A percentile compares a stretch with the other conserved stretches of the same genome.
phyloP scores from a whole-genome alignment of 2,888 invertebrate genomes.

The Augochlorella aurata region DNA sequence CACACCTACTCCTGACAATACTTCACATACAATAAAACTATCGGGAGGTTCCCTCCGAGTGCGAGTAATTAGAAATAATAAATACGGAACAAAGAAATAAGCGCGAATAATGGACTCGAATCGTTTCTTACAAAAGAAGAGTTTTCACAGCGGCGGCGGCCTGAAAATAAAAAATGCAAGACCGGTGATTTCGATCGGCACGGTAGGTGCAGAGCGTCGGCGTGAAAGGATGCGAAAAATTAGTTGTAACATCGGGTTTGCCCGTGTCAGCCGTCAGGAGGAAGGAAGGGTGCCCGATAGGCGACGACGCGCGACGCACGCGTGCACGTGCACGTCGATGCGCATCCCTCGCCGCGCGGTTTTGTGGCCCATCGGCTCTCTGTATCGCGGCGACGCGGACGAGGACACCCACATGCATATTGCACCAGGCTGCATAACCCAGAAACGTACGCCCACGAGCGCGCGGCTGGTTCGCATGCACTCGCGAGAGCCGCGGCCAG shows the following conservation, averaged over 20 bases:
- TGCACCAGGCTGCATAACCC: conserved; percentile 48
- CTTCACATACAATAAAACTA: too few relatives aligned
- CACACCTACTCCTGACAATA: too few relatives aligned
- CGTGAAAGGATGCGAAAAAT: neutral
- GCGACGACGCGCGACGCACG: conserved; percentile 7
- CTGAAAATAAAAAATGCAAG: too few relatives aligned
- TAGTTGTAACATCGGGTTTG: conserved; percentile 1
- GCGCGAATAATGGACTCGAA: too few relatives aligned
- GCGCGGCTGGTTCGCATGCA: conserved; percentile 17
- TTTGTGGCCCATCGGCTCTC: conserved; percentile 3
- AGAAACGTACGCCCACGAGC: conserved; percentile 45
- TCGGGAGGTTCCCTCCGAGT: too few relatives aligned
- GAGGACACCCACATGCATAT: conserved; percentile 40
- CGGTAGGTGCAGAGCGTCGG: too few relatives aligned
- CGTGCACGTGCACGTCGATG: conserved; percentile 38
- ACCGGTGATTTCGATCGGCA: too few relatives aligned
- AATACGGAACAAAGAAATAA: too few relatives aligned
- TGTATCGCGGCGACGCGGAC: neutral
- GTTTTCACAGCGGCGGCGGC: too few relatives aligned
- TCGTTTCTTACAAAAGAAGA: too few relatives aligned
- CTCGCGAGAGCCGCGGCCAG: conserved; percentile 14
- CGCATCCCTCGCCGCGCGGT: conserved; percentile 9
- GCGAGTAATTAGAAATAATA: too few relatives aligned
- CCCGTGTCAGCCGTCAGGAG: conserved; percentile 19
- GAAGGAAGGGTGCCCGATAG: conserved; percentile 1